Evolutionary conservation across 2,888 invertebrate species (phyloP), one percentile per base, ranked within the genome.

Genomic region (Andrena bicolor): DNA sequence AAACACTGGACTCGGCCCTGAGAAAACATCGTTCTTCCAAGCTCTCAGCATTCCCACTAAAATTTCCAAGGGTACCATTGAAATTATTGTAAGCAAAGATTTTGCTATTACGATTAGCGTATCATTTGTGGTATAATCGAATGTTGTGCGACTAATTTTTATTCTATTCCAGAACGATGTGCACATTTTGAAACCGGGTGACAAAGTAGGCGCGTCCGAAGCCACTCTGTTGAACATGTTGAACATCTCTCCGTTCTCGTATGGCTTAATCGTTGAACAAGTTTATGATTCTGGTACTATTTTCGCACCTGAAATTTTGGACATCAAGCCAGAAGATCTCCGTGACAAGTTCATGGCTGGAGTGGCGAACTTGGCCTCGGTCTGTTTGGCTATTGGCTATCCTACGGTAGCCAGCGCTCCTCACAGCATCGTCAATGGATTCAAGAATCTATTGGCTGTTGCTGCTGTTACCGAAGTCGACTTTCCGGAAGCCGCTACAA

Each of bases 21-120:
- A 99, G 95, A 99, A 99, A 95, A 99, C 99, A 82, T 99, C 99
- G 93, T 99, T 99, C 98, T 99, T 99, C 97, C 99, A 99, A 95
- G 99, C 99, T 94, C 96, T 99, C 92, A 98, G 99, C 90, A 99
- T 99, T 94, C 99, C 99, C 84, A 99, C 99, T 92, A 99, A 99
- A 96, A 99, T 99, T 96, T 98, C 99, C 73, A 99, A 99, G 96
- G 99, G 99, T 95, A 99, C 99, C 88, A 99, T 99, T 97, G 99
- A 99, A 98, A 99, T 99, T 95, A 98, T 99, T 95, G 96, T 96
- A 93, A 94, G 95, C 94, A 72, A 6, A 32, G 7, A 48, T 3
- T 56, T 26, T 6, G 41, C 0, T 6, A 16, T 58, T 28, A 2
- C 2, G 13, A 1, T 48, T 7, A 49, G 65, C 41, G 16, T 13